Conservation (phyloP, 2,888 invertebrate genomes). For the Agelastica alni region DNA sequence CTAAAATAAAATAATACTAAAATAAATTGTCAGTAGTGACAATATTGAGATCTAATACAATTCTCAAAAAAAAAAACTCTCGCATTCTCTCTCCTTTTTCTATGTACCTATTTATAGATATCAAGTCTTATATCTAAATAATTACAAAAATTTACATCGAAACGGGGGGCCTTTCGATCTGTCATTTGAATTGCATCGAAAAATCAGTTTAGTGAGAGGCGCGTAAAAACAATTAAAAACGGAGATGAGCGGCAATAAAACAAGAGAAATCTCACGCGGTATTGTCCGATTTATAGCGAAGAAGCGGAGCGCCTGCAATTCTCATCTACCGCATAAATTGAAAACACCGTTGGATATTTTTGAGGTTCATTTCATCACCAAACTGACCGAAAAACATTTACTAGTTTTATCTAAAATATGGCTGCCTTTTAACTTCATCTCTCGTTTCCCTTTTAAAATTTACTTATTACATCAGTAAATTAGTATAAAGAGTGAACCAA, state of each 20-base stretch:
- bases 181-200: constrained; percentile 34
- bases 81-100: constrained; percentile 21
- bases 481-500: too few species aligned
- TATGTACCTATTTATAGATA: constrained; percentile 18
- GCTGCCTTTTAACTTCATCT: too few species aligned
- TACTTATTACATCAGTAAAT: too few species aligned
- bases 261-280: constrained; percentile 27
- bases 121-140: constrained; percentile 32
- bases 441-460: too few species aligned
- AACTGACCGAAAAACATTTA: too few species aligned
- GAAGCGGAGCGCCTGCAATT: not conserved
- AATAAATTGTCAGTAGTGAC: constrained; percentile 31
- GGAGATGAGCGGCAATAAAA: too few species aligned
- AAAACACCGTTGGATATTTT: too few species aligned
- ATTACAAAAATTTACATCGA: constrained; percentile 42
- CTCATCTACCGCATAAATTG: too few species aligned
- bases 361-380: too few species aligned
- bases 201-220: constrained; percentile 48
- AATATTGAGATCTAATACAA: constrained; percentile 43
- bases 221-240: constrained; percentile 10
- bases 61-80: constrained; percentile 25
- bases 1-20: constrained; percentile 44
- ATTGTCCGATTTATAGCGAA: not conserved
- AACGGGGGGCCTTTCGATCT: constrained; percentile 29
- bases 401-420: too few species aligned